Conservation (phyloP, 1,140 invertebrate genomes). For the Bilobella aurantiaca region DNA sequence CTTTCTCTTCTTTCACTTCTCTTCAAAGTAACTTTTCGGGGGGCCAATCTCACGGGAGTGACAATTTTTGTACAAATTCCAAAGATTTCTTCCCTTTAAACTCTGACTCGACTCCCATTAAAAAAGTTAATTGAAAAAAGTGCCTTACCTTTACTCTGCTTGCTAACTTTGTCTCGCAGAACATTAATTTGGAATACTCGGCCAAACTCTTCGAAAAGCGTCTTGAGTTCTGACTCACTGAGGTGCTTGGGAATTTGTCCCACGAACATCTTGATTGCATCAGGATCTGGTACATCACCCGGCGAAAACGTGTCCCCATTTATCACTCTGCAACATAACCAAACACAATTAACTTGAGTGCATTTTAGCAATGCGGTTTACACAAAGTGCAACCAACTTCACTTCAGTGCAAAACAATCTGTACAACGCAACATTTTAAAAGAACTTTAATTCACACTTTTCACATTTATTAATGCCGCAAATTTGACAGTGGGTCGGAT, state of each 20-base stretch:
- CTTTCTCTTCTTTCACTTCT: not conserved
- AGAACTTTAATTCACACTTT: not conserved
- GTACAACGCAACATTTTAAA: not conserved
- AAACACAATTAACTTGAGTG: conserved; percentile 19
- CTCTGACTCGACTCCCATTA: too few relatives aligned
- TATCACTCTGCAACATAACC: conserved; percentile 35
- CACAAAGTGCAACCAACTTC: not conserved
- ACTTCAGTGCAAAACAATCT: not conserved
- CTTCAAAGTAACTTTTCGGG: not conserved
- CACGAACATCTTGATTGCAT: conserved; percentile 97
- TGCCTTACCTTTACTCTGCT: conserved; percentile 84
- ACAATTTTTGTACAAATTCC: not conserved
- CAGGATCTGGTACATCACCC: conserved; percentile 65
- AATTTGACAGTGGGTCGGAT: too few relatives aligned
- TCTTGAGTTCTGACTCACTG: conserved; percentile 75
- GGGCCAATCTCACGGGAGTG: not conserved
- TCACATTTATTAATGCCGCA: too few relatives aligned
- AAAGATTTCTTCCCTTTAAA: not conserved
- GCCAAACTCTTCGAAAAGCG: conserved; percentile 91
- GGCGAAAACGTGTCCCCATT: conserved; percentile 34
- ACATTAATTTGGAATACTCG: conserved; percentile 96
- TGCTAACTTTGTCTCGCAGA: conserved; percentile 88
- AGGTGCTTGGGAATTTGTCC: conserved; percentile 86
- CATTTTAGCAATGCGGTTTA: not conserved
- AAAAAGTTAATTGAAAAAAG: too few relatives aligned